Evolutionary conservation across 2,113 vertebrate genomes (phyloP), one percentile per base, ranked within the genome.

Genomic region (Hassar affinis): DNA sequence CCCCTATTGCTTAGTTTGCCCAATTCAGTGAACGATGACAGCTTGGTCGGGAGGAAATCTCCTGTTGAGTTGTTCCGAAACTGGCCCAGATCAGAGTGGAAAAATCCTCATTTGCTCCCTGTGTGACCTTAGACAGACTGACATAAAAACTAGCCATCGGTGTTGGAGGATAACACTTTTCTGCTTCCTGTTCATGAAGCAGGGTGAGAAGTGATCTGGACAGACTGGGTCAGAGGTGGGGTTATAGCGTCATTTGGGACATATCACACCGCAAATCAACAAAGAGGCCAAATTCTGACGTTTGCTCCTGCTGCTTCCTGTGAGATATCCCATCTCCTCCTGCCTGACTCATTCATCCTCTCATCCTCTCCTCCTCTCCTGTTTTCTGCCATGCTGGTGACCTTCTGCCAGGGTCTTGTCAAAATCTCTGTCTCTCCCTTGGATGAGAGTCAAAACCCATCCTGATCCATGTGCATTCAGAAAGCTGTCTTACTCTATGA

Each of bases 41-140:
- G 92, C 93, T 93, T 90, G 35, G 84, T 85, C 87, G 89, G 49
- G 64, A 92, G 92, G 93, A 94, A 93, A 93, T 92, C 92, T 92
- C 91, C 51, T 71, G 84, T 47, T 86, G 25, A 85, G 30, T 84
- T 84, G 84, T 76, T 87, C 86, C 86, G 86, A n/a, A 51, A 90
- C 88, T 88, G 81, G 64, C 7, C 57, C n/a, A 52, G 27, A 71
- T 82, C 33, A 71, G 33, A 27, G 38, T 64, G 84, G 84, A 88
- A 88, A n/a, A 86, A 54, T 78, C 49, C n/a, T 78, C 30, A 38
- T 27, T 35, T 51, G 79, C 81, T 81, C 82, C 57, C 54, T 59
- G 33, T 27, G 66, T 77, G 84, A 68, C 81, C 77, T 69, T 7
- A 33, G 51, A 79, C 74, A 81, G 38, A 57, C 72, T 78, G 68